Percentiles rank a stretch among this genome's conserved stretches.
These are phyloP conservation scores for Cuniculus paca DNA, from an alignment of 2,797 vertebrate species.

Conservation along the genomic window DNA sequence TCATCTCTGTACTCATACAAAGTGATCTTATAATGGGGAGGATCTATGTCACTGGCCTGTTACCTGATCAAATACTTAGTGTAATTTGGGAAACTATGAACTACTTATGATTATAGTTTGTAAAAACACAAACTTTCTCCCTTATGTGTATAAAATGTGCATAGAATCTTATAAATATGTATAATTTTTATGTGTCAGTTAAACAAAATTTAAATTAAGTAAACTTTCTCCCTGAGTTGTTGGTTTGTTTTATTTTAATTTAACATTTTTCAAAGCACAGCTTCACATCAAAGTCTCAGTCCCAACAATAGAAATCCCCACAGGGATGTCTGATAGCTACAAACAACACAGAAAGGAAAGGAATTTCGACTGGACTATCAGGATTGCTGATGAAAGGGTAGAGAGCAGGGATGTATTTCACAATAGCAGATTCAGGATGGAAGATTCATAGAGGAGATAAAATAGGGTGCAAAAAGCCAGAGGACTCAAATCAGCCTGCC, in stretches of 20 bases:
- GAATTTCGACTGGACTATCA: neutral
- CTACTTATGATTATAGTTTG: neutral
- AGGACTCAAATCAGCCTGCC: slow-evolving; percentile 17
- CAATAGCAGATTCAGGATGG: neutral
- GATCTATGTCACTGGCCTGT: slow-evolving; percentile 23
- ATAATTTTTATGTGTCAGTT: neutral
- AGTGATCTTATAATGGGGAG: slow-evolving; percentile 55
- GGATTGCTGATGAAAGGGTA: slow-evolving; percentile 24
- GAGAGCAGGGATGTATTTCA: slow-evolving; percentile 4
- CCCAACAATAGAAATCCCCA: neutral
- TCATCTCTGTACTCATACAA: neutral
- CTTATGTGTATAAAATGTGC: neutral
- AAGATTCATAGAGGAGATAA: neutral
- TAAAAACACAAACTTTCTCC: slow-evolving; percentile 5
- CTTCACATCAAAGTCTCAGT: neutral
- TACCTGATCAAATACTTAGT: slow-evolving; percentile 62
- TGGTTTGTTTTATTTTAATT: slow-evolving; percentile 51
- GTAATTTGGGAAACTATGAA: slow-evolving; percentile 66
- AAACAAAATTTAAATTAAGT: neutral
- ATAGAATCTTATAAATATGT: neutral
- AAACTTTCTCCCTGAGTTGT: neutral
- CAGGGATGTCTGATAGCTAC: neutral
- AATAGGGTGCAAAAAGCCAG: neutral
- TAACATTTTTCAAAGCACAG: neutral
- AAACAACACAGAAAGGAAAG: neutral